phyloP scores from a whole-genome alignment of 2,888 invertebrate genomes.

The Julus scanicus region DNA sequence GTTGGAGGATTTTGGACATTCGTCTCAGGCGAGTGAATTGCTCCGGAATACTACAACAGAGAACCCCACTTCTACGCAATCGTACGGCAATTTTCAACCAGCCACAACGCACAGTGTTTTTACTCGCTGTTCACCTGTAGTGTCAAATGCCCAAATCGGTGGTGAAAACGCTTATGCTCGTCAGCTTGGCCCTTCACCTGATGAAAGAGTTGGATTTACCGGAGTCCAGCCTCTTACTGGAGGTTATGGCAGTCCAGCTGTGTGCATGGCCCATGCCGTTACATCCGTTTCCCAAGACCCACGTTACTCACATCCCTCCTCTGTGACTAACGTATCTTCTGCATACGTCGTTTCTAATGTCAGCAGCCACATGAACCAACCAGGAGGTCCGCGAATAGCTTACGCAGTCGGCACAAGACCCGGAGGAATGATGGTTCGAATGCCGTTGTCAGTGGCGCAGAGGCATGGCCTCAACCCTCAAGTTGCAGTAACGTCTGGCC shows the following conservation, averaged over 20 bases:
- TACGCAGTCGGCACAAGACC: not conserved
- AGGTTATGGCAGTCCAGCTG: slow-evolving; percentile 14
- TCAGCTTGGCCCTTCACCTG: not conserved
- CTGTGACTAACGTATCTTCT: not conserved
- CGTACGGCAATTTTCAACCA: not conserved
- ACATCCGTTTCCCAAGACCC: not conserved
- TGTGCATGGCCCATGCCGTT: slow-evolving; percentile 8
- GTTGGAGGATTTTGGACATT: slow-evolving; percentile 1
- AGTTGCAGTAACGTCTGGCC: not conserved
- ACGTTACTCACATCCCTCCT: slow-evolving; percentile 12
- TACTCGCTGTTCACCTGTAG: not conserved
- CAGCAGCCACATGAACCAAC: not conserved
- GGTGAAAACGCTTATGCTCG: not conserved
- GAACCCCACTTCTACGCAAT: not conserved
- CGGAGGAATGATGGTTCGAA: not conserved
- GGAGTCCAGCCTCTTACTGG: not conserved
- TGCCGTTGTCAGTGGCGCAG: slow-evolving; percentile 37
- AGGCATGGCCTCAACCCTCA: not conserved
- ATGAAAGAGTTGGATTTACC: not conserved
- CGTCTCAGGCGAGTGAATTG: not conserved
- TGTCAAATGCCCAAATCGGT: not conserved
- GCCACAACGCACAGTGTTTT: not conserved
- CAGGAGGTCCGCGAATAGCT: not conserved
- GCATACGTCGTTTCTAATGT: not conserved
- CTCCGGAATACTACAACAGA: not conserved